A percentile compares a stretch with the other conserved stretches of the same genome.
Conservation (phyloP, 1,140 invertebrate genomes). For the Anthonomus grandis region DNA sequence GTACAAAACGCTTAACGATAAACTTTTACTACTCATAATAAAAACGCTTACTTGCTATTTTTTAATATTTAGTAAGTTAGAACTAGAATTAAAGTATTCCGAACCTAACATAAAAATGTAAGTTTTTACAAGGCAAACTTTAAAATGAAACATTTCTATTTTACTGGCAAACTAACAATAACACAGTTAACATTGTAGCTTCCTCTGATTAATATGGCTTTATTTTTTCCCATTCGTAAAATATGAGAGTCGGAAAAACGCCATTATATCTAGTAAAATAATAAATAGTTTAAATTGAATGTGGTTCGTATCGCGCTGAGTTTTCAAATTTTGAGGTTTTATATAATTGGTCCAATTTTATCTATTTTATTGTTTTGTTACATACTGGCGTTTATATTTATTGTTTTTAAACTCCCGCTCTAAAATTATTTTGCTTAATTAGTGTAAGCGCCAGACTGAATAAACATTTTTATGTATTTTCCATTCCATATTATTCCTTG, state of each 20-base stretch:
- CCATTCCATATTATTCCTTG: no score
- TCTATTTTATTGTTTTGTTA: neutral
- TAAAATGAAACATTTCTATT: neutral
- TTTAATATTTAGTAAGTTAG: no score
- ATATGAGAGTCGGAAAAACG: neutral
- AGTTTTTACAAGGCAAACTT: neutral
- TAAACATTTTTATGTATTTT: no score
- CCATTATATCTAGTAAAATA: neutral
- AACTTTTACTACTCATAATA: no score
- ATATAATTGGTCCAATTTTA: neutral
- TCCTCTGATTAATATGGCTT: neutral
- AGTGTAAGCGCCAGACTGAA: no score
- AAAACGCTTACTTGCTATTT: no score
- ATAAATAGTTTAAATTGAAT: neutral
- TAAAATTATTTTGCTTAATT: no score
- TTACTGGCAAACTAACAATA: neutral
- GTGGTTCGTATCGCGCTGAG: neutral
- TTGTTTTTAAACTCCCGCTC: no score
- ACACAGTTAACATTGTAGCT: neutral
- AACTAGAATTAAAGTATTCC: no score
- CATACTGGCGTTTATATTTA: neutral
- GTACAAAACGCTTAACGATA: no score
- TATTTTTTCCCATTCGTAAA: neutral
- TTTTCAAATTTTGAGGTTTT: neutral
- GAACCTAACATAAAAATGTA: neutral